A percentile compares a stretch with the other conserved stretches of the same genome.
Evolutionary conservation across 2,113 vertebrate species (phyloP).

Genomic region (Lagopus leucura): DNA sequence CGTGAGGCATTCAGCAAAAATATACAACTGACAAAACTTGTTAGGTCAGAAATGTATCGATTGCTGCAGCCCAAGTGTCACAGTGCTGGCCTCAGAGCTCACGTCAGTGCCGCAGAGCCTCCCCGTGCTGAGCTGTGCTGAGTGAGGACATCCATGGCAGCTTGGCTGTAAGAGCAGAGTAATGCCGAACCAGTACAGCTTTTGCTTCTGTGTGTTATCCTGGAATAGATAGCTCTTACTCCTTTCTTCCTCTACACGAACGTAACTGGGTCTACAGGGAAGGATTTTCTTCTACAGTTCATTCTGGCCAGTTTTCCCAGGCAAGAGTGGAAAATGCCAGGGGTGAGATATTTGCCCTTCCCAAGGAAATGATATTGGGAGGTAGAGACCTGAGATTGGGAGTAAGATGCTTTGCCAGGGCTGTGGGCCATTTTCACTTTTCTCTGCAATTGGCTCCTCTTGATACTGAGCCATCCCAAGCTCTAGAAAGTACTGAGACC

Average conservation of each 20-base stretch:
- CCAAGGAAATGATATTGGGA: fast-evolving
- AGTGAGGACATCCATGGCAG: neutral
- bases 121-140: neutral
- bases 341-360: neutral
- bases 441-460: neutral
- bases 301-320: neutral
- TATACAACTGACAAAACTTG: neutral
- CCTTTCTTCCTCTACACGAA: no score
- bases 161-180: neutral
- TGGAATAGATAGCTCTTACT: neutral
- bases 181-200: neutral
- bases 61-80: neutral
- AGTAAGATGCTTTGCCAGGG: neutral
- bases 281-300: neutral
- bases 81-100: neutral
- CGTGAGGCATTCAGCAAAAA: neutral
- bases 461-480: neutral
- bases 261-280: neutral
- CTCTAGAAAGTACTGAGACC: neutral
- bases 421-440: neutral
- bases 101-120: fast-evolving
- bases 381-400: neutral
- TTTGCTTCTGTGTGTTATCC: neutral
- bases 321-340: fast-evolving
- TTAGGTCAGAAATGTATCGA: neutral